Conservation (phyloP, 2,113 vertebrate species). For the Sturnus vulgaris region DNA sequence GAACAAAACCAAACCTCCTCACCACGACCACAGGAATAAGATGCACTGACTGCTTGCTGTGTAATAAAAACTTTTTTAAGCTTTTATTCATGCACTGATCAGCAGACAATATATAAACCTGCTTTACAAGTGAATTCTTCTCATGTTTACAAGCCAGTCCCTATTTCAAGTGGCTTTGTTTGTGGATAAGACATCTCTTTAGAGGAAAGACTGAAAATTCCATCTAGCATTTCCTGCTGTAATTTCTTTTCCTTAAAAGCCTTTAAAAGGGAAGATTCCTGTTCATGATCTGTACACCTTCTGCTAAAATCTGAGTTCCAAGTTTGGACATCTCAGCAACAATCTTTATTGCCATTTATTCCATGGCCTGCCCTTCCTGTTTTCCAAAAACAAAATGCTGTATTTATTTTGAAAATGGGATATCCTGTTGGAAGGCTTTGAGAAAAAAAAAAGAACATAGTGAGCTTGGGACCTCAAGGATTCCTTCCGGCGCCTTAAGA, state of each 20-base stretch:
- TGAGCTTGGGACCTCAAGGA: conserved; percentile 12
- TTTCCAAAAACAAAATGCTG: conserved; percentile 47
- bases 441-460: background rate
- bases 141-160: background rate
- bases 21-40: background rate
- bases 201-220: background rate
- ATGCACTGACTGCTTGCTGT: background rate
- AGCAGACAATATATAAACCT: background rate
- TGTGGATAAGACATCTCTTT: background rate
- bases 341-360: conserved; percentile 43
- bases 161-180: background rate
- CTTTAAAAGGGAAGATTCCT: background rate
- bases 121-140: background rate
- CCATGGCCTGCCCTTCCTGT: conserved; percentile 58
- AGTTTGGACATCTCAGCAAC: conserved; percentile 17
- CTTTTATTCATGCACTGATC: background rate
- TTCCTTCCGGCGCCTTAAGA: conserved; percentile 31
- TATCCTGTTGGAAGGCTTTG: conserved; percentile 57
- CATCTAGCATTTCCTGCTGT: background rate
- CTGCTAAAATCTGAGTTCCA: conserved; percentile 15
- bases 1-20: background rate
- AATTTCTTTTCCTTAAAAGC: background rate
- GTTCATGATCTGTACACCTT: background rate
- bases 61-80: background rate
- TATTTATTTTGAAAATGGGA: conserved; percentile 57